Percentiles rank a stretch among this genome's conserved stretches.
Conservation (phyloP, 2,113 vertebrate genomes). For the Gorsachius goisagi region DNA sequence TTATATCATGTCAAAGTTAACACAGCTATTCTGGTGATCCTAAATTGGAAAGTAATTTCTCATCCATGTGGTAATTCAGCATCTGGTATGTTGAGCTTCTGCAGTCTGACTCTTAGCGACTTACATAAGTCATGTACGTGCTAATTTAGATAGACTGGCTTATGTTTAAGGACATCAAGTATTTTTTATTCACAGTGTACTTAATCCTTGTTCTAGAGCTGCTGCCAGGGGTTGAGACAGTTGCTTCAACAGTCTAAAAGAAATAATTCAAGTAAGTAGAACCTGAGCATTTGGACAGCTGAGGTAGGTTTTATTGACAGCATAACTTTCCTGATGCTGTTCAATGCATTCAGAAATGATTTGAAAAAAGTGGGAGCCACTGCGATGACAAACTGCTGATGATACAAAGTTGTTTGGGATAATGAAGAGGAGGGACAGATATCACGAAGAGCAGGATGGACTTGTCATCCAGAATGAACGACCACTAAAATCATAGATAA, state of each 20-base stretch:
- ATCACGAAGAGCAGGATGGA: neutral
- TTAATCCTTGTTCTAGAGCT: constrained; percentile 45
- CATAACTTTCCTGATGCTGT: neutral
- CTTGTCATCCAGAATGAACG: neutral
- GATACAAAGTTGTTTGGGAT: neutral
- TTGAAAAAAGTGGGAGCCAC: neutral
- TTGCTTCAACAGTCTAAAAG: constrained; percentile 19
- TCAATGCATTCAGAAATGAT: neutral
- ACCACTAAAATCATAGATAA: neutral
- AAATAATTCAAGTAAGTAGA: constrained; percentile 34
- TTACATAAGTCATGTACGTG: neutral
- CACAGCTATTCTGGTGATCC: neutral
- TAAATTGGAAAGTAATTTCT: constrained; percentile 1
- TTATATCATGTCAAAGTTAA: neutral
- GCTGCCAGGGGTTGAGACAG: constrained; percentile 3
- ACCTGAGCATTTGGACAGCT: neutral
- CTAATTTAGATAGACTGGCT: constrained; percentile 19
- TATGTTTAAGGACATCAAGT: neutral
- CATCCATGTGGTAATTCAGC: neutral
- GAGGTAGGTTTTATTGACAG: neutral
- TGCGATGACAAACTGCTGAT: neutral
- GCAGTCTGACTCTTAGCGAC: neutral
- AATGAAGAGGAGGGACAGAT: neutral
- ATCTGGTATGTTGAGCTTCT: neutral
- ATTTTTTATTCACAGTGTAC: constrained; percentile 14